A percentile compares a stretch with the other conserved stretches of the same genome.
phyloP scores from a whole-genome alignment of 2,113 vertebrate species.

The Sminthopsis crassicaudata region DNA sequence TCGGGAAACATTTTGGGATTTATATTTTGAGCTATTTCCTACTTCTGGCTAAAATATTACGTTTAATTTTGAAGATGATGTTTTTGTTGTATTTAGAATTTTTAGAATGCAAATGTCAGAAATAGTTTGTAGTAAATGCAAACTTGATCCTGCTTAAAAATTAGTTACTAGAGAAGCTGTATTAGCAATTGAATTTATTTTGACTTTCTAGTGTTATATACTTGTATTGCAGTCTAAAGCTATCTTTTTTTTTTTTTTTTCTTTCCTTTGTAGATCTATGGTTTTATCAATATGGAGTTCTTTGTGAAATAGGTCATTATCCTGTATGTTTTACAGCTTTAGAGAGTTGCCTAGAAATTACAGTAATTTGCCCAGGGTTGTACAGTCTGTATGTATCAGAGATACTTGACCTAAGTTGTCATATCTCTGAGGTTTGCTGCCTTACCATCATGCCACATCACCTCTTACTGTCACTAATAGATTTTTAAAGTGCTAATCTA shows the following conservation, averaged over 20 bases:
- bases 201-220: background rate
- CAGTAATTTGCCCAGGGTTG: background rate
- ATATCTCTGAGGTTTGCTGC: background rate
- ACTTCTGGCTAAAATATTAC: constrained; percentile 16
- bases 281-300: background rate
- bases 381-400: background rate
- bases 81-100: background rate
- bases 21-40: constrained; percentile 33
- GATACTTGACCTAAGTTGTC: background rate
- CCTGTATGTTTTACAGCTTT: background rate
- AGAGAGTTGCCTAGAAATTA: background rate
- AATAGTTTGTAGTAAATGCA: constrained; percentile 32
- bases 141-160: constrained; percentile 34
- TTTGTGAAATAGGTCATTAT: background rate
- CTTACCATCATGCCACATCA: background rate
- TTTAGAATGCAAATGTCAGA: constrained; percentile 12
- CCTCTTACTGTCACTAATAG: background rate
- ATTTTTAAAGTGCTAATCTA: background rate
- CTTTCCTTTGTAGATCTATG: background rate
- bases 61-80: constrained; percentile 1
- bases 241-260: background rate
- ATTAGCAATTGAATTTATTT: background rate
- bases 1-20: constrained; percentile 8
- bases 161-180: background rate
- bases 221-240: background rate